Evolutionary conservation across 2,797 vertebrate species (phyloP).

Genomic region (Hydrocynus forskahlii): DNA sequence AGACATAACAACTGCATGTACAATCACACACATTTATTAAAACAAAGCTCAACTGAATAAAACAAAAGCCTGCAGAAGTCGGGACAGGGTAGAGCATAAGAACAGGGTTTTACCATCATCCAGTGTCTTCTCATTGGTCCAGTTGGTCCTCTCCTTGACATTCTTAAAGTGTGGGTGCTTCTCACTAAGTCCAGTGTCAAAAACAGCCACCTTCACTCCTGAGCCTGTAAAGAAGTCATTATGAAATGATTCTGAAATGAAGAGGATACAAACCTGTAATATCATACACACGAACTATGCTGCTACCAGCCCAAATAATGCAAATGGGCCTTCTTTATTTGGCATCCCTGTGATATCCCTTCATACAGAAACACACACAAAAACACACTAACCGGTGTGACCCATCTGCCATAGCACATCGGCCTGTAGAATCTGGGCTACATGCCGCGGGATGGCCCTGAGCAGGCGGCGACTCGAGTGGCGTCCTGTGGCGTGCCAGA

Average conservation of each 20-base stretch:
- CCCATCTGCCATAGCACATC: constrained; percentile 99
- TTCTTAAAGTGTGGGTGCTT: constrained; percentile 99
- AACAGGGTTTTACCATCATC: constrained; percentile 86
- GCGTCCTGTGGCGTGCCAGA: constrained; percentile 97
- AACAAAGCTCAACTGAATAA: no score
- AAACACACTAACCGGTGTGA: constrained; percentile 84
- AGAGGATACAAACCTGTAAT: background rate
- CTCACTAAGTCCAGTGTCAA: constrained; percentile 97
- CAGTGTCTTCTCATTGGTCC: constrained; percentile 99
- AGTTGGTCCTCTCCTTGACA: constrained; percentile 98
- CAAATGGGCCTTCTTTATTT: background rate
- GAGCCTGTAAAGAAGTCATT: constrained; percentile 75
- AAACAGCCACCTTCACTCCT: constrained; percentile 97
- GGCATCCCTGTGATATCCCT: background rate
- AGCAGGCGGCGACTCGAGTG: constrained; percentile 94
- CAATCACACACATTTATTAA: no score
- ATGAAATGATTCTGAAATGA: background rate
- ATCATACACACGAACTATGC: background rate
- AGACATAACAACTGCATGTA: background rate
- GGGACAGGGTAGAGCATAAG: no score
- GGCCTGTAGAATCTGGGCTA: constrained; percentile 96
- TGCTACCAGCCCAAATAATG: background rate
- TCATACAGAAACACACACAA: background rate
- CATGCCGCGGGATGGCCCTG: constrained; percentile 94
- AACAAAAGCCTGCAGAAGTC: no score